phyloP scores from a whole-genome alignment of 64 coral and sea anemone genomes.

The Actinia tenebrosa region DNA sequence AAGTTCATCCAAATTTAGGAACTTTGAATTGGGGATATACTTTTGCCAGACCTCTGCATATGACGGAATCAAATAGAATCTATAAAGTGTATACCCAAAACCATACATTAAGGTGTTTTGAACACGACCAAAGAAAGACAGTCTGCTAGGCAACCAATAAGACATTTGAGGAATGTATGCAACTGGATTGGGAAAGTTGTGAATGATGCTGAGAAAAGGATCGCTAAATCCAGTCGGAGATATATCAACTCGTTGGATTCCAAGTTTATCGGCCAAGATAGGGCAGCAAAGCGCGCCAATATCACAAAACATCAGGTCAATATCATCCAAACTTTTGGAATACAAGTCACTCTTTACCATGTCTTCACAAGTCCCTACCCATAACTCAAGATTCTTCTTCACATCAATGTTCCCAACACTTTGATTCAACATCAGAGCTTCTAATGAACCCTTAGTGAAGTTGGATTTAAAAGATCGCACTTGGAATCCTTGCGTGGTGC shows the following conservation, averaged over 20 bases:
- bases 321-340: slow-evolving; percentile 22
- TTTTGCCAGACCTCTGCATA: slow-evolving; percentile 49
- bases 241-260: slow-evolving; percentile 63
- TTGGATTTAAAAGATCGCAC: slow-evolving; percentile 41
- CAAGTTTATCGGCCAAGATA: slow-evolving; percentile 52
- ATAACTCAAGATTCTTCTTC: background rate
- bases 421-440: slow-evolving; percentile 47
- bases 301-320: slow-evolving; percentile 58
- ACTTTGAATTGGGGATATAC: slow-evolving; percentile 21
- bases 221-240: slow-evolving; percentile 66
- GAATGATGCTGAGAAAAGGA: slow-evolving; percentile 71
- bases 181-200: slow-evolving; percentile 66
- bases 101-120: slow-evolving; percentile 50
- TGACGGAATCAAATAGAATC: slow-evolving; percentile 29
- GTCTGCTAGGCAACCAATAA: slow-evolving; percentile 25
- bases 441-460: slow-evolving; percentile 30
- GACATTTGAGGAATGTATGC: slow-evolving; percentile 53
- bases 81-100: slow-evolving; percentile 32
- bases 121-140: slow-evolving; percentile 19
- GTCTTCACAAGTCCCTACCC: slow-evolving; percentile 10
- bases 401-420: background rate
- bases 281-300: slow-evolving; percentile 60
- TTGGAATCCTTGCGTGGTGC: background rate
- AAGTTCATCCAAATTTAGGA: slow-evolving; percentile 47
- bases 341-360: slow-evolving; percentile 22